phyloP scores from a whole-genome alignment of 1,140 invertebrate genomes.

The Dryas iulia region DNA sequence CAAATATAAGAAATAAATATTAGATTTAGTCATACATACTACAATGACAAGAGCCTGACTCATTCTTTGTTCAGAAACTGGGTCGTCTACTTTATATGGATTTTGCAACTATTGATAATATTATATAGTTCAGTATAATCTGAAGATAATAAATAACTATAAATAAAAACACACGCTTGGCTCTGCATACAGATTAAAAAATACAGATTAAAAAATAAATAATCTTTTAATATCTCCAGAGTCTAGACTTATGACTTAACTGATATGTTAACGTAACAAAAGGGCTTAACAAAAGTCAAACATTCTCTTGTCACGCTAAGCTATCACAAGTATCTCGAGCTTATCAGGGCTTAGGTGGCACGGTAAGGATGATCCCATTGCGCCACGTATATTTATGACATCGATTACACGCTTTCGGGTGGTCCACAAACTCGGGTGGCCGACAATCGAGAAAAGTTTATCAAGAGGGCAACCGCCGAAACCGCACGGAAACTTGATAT shows the following conservation, averaged over 20 bases:
- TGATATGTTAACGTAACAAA: constrained; percentile 1
- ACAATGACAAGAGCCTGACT: constrained; percentile 44
- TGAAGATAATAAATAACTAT: neutral
- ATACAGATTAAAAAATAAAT: neutral
- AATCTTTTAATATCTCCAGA: neutral
- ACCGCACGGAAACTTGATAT: constrained; percentile 50
- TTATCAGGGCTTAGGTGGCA: constrained; percentile 62
- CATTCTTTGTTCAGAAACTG: constrained; percentile 63
- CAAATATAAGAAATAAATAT: neutral
- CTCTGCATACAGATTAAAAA: too few species aligned
- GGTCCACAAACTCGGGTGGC: constrained; percentile 57
- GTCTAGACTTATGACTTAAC: neutral
- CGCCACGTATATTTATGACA: constrained; percentile 71
- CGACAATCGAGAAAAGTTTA: constrained; percentile 58
- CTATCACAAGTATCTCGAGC: constrained; percentile 41
- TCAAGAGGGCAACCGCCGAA: constrained; percentile 60
- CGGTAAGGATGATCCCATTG: constrained; percentile 60
- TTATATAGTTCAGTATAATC: neutral
- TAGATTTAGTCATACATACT: constrained; percentile 7
- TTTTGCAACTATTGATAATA: constrained; percentile 60
- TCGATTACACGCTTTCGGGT: constrained; percentile 58
- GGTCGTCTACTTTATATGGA: constrained; percentile 65
- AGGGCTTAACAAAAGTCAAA: constrained; percentile 41
- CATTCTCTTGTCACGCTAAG: constrained; percentile 39
- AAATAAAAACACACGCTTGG: neutral